Evolutionary conservation across 2,113 vertebrate species (phyloP).

Genomic region (Edolisoma coerulescens): DNA sequence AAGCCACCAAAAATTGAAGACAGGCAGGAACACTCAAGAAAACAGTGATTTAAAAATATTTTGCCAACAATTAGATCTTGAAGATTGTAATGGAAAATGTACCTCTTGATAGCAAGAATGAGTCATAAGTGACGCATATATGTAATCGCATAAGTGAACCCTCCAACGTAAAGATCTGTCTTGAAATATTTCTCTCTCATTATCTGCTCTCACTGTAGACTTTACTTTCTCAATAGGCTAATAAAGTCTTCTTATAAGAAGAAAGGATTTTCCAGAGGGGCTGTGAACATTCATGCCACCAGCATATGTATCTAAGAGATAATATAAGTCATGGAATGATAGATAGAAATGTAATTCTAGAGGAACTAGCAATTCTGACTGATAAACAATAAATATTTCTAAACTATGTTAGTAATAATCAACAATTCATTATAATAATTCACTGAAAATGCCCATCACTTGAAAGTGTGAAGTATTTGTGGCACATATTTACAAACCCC

Average conservation of each 20-base stretch:
- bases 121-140: not conserved
- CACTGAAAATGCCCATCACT: not conserved
- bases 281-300: not conserved
- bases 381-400: not conserved
- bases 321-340: not conserved
- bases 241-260: not conserved
- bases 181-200: not conserved
- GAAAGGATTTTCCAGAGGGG: not conserved
- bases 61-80: not conserved
- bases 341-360: not conserved
- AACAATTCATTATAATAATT: not conserved
- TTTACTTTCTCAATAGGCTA: not conserved
- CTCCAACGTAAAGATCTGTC: not conserved
- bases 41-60: not conserved
- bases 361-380: not conserved
- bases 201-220: not conserved
- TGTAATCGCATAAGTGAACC: not conserved
- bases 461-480: slow-evolving; percentile 31
- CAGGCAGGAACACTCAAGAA: not conserved
- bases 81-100: not conserved
- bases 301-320: not conserved
- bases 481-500: not conserved
- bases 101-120: not conserved
- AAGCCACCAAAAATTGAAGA: not conserved
- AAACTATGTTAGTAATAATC: not conserved